Conservation (phyloP, 2,797 vertebrate species). For the Sebastes matsubarae region DNA sequence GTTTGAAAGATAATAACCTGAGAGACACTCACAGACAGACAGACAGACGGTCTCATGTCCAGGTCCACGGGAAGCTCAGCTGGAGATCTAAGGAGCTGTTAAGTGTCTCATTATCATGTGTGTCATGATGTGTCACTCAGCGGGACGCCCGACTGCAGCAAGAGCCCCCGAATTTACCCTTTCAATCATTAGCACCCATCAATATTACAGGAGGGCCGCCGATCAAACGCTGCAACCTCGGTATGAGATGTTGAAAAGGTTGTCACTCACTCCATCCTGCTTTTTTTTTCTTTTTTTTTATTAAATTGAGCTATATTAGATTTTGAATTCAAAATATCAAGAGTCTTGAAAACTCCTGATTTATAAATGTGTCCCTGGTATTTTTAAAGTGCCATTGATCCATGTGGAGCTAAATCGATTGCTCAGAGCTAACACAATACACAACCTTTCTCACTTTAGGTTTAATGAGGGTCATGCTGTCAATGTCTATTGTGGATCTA, state of each 20-base stretch:
- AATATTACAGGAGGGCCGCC: background rate
- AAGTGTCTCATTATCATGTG: conserved; percentile 23
- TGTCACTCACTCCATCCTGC: background rate
- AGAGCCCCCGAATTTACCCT: background rate
- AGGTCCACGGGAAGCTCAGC: background rate
- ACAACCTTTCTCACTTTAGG: conserved; percentile 56
- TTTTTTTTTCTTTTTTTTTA: background rate
- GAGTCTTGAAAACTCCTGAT: background rate
- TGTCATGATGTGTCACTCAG: conserved; percentile 23
- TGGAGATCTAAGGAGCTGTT: conserved; percentile 27
- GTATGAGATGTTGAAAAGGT: background rate
- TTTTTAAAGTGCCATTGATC: conserved; percentile 24
- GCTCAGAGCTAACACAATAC: background rate
- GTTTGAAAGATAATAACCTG: background rate
- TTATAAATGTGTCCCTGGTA: conserved; percentile 11
- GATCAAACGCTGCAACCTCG: background rate
- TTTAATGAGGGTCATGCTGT: conserved; percentile 56
- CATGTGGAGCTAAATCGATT: conserved; percentile 36
- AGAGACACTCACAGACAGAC: background rate
- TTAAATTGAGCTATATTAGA: background rate
- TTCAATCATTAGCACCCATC: conserved; percentile 12
- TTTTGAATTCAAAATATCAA: background rate
- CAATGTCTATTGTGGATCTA: conserved; percentile 29
- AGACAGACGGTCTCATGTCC: background rate
- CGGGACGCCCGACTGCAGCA: background rate